These are phyloP conservation scores for Papilio gigon DNA, from an alignment of 2,888 invertebrate genomes.

Conservation along the genomic window DNA sequence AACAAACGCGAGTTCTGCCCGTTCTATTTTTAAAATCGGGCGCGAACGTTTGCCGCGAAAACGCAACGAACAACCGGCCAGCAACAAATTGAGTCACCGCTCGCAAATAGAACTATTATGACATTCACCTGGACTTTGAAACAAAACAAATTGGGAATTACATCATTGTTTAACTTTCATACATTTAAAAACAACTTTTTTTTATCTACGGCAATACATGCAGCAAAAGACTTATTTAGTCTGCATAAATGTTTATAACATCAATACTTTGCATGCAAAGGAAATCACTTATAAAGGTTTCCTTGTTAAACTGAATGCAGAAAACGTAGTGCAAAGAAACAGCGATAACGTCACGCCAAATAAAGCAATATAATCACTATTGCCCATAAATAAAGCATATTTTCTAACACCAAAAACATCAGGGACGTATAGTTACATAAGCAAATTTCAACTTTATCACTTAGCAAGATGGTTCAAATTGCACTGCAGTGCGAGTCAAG, in stretches of 20 bases:
- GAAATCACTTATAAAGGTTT: not conserved
- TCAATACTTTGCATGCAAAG: not conserved
- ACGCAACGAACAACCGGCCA: slow-evolving; percentile 53
- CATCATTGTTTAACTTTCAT: slow-evolving; percentile 6
- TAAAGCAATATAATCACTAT: not conserved
- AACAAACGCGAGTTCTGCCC: slow-evolving; percentile 42
- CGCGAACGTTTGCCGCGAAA: slow-evolving; percentile 61
- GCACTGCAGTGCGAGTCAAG: not conserved
- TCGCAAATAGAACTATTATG: slow-evolving; percentile 45
- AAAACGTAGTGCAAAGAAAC: not conserved
- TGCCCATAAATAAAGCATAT: not conserved
- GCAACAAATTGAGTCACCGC: slow-evolving; percentile 46
- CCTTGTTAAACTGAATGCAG: slow-evolving; percentile 12
- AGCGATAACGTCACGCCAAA: not conserved
- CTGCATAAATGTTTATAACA: not conserved
- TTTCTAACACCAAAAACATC: not conserved
- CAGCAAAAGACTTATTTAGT: not conserved
- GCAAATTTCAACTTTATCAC: not conserved
- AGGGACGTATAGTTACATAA: not conserved
- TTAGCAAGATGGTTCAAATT: not conserved
- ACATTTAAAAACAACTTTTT: not conserved
- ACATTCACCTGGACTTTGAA: slow-evolving; percentile 43
- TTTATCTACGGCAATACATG: not conserved
- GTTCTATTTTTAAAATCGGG: slow-evolving; percentile 67
- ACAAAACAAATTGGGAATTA: slow-evolving; percentile 14